Evolutionary conservation across 2,797 vertebrate species (phyloP).

Genomic region (Florisuga fusca): DNA sequence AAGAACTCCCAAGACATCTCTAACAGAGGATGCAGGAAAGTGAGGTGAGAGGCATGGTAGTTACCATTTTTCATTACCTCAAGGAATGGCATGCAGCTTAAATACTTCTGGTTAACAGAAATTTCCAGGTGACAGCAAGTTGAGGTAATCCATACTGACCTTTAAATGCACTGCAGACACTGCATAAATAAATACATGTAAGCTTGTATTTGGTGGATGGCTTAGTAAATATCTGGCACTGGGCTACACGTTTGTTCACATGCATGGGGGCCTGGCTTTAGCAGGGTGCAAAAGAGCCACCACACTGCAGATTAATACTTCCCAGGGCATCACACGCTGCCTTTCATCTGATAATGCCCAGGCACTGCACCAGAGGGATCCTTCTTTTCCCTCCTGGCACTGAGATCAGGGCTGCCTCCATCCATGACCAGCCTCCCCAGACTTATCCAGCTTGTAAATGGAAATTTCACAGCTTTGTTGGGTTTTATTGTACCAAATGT

Average conservation of each 20-base stretch:
- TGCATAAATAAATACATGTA: neutral
- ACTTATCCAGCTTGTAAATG: neutral
- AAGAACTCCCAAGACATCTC: neutral
- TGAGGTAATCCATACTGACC: neutral
- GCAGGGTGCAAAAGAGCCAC: neutral
- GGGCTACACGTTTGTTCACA: neutral
- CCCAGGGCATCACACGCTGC: neutral
- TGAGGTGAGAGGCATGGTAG: neutral
- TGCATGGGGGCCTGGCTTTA: neutral
- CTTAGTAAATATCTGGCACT: neutral
- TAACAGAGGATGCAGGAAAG: neutral
- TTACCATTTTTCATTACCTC: neutral
- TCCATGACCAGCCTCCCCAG: neutral
- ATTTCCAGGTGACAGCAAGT: neutral
- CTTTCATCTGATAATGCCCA: neutral
- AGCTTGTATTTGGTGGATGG: neutral
- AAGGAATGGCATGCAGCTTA: neutral
- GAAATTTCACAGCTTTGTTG: conserved; percentile 23
- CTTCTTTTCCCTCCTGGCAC: neutral
- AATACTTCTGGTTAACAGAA: neutral
- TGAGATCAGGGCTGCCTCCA: neutral
- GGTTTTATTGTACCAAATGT: conserved; percentile 25
- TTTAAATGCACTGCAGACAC: neutral
- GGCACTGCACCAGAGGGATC: neutral
- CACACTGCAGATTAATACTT: neutral